Evolutionary conservation across 2,113 vertebrate species (phyloP), one percentile per base, ranked within the genome.

Genomic region (Ascaphus truei): DNA sequence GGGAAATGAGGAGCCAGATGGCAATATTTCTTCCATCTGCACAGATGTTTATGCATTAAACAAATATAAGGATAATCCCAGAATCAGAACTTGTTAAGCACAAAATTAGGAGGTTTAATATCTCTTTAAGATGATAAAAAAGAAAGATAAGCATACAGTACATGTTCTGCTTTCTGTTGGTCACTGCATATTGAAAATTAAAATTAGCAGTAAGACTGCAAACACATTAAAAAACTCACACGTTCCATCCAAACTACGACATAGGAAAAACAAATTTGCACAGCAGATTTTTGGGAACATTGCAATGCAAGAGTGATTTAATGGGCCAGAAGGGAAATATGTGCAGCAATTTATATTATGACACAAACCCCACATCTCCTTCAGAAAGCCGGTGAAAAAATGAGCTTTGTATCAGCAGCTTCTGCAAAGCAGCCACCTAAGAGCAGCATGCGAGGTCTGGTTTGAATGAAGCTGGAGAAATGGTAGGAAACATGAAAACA

Each of bases 1-100:
- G 26, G 26, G 41, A 30, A 61, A 15, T n/a, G 15, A 29, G 16
- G 30, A 48, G 45, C 45, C 62, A 64, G 47, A 64, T 64, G 62
- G 62, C 50, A 37, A n/a, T 36, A 51, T 64, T 48, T 29, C 39
- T 39, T 22, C 52, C 6, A 5, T 55, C 45, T 39, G 34, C 31
- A 41, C 56, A 69, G 67, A 69, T 69, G 67, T 69, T 51, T 59
- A 25, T 18, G 31, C 31, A 59, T 59, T 68, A 59, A 68, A 37
- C 9, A 57, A 68, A 47, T 59, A 50, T 30, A 45, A 59, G 41
- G 55, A 59, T 68, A 69, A 69, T 60, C 56, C 16, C 4, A 37
- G 45, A 69, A 69, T 51, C 41, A 59, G 33, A 51, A 52, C 15
- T 51, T 23, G 31, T 50, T 69, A 39, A 51, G 48, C 23, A 51